Base-by-base conservation (phyloP, 2,113 vertebrate species). In the Bombycilla garrulus region DNA sequence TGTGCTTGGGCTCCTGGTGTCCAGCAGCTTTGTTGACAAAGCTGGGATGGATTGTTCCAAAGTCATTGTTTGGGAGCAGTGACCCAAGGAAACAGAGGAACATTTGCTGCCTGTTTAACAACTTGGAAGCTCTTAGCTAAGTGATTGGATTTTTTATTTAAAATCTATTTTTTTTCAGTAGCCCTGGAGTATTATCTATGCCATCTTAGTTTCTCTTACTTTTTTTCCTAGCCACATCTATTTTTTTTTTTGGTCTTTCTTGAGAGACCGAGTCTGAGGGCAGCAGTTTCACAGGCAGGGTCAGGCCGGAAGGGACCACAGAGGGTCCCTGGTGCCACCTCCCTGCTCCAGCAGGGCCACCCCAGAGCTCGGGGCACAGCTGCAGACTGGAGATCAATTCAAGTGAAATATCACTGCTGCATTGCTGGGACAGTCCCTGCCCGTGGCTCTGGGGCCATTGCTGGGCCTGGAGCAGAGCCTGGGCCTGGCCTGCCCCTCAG, bases 1-100 rank as follows among this genome's bases (percentile, higher is more conserved):
- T 23, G 66, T 71, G 61, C n/a, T 11, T 56, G 36, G 23, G 58
- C 47, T 54, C 16, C 81, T 44, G 11, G 29, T 86, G 70, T 38
- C 78, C 65, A 33, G 86, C 65, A 88, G 69, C 47, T 79, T 44
- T 77, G 44, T 56, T 86, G 89, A n/a, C 69, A 81, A 31, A 80
- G 62, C 4, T 1, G 61, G 54, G 33, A 24, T 79, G 48, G 69
- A 89, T 56, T 91, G 69, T 89, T 25, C 86, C 53, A 19, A 50
- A 80, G 64, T 42, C 71, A 69, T 96, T 96, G 47, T 95, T 72
- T 78, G 78, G 88, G 86, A 91, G 66, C 86, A 90, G 38, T 95
- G 97, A 96, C 93, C 83, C 93, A 88, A 73, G 57, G 73, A 78
- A 89, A 61, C 10, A 40, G 58, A 40, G 58, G 42, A 73, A 45